These are phyloP conservation scores for Coracopsis vasa DNA, from an alignment of 2,113 vertebrate genomes.

Conservation along the genomic window DNA sequence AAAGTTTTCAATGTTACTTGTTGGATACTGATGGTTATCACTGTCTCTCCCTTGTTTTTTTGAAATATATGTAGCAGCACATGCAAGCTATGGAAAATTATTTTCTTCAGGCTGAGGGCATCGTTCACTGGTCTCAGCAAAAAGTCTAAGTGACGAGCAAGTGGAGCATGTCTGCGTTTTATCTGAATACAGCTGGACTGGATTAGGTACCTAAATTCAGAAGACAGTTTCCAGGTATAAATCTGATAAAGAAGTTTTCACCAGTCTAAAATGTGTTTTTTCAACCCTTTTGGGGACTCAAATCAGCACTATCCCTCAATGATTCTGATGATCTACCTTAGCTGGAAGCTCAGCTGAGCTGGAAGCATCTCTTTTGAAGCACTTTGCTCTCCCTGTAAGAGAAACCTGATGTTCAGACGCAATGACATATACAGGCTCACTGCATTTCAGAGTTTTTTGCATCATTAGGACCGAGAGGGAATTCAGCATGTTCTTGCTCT, in stretches of 20 bases:
- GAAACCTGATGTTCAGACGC: neutral
- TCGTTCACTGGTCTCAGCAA: neutral
- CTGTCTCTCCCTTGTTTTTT: neutral
- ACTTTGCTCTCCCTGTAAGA: neutral
- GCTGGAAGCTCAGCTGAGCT: neutral
- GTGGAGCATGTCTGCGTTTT: neutral
- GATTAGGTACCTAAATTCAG: neutral
- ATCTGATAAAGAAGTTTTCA: neutral
- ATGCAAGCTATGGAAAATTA: neutral
- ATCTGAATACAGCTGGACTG: neutral
- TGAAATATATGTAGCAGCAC: neutral
- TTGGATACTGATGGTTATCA: neutral
- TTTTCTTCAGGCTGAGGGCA: neutral
- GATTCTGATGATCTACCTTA: neutral
- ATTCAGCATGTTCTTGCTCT: neutral
- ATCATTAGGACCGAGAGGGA: neutral
- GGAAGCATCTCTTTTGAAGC: neutral
- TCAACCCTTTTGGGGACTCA: neutral
- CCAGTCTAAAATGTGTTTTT: neutral
- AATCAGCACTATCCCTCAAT: neutral
- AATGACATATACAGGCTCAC: accelerated
- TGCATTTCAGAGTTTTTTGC: neutral
- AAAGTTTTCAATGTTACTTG: neutral
- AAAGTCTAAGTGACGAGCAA: neutral
- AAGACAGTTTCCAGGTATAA: neutral